Percentiles rank a stretch among this genome's conserved stretches.
phyloP scores from a whole-genome alignment of 2,888 invertebrate genomes.

The Tortricodes alternella region DNA sequence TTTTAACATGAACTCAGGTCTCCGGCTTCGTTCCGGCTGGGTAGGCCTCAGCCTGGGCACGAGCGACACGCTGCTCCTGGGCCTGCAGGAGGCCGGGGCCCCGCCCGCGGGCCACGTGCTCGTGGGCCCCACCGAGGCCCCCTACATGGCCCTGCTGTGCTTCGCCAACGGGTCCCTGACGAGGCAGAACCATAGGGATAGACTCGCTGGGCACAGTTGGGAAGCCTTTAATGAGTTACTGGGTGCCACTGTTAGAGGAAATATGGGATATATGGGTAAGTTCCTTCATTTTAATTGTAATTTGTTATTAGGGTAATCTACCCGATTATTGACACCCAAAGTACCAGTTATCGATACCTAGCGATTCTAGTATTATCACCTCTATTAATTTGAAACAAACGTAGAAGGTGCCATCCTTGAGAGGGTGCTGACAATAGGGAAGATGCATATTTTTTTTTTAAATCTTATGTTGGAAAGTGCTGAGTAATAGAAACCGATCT shows the following conservation, averaged over 20 bases:
- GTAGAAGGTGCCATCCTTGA: too few species aligned
- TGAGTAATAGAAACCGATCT: too few species aligned
- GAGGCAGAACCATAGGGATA: conserved; percentile 90
- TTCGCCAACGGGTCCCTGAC: conserved; percentile 97
- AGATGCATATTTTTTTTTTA: too few species aligned
- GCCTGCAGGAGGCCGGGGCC: conserved; percentile 86
- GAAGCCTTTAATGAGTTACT: conserved; percentile 91
- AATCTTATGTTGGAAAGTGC: too few species aligned
- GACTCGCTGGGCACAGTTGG: conserved; percentile 91
- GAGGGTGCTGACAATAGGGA: too few species aligned
- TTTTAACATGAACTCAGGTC: conserved; percentile 74
- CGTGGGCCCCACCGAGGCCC: conserved; percentile 90
- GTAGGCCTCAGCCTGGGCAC: conserved; percentile 95
- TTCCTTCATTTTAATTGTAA: conserved; percentile 26
- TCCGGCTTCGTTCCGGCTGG: conserved; percentile 90
- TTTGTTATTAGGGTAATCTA: too few species aligned
- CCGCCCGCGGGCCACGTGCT: conserved; percentile 92
- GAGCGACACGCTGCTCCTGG: conserved; percentile 95
- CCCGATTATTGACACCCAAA: too few species aligned
- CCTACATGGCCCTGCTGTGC: conserved; percentile 95
- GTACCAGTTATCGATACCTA: too few species aligned
- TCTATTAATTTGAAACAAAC: too few species aligned
- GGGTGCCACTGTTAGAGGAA: conserved; percentile 93
- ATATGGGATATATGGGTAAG: conserved; percentile 94
- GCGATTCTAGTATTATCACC: too few species aligned